phyloP scores from a whole-genome alignment of 1,140 invertebrate species.

The Campoletis sonorensis region DNA sequence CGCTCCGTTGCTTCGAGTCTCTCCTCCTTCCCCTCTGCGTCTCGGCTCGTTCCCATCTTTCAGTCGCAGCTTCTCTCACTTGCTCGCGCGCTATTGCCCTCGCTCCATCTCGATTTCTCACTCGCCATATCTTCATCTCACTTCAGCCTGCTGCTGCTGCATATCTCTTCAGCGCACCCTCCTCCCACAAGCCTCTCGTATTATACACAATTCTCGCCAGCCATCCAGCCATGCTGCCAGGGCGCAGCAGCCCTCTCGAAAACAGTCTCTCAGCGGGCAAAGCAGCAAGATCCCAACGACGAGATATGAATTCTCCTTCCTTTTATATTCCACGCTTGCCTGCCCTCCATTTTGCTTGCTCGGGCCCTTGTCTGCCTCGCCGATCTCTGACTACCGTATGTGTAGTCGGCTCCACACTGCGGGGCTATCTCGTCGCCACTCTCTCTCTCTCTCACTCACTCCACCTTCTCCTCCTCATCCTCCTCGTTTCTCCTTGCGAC shows the following conservation, averaged over 20 bases:
- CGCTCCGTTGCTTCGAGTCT: conserved; percentile 36
- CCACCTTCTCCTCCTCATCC: conserved; percentile 26
- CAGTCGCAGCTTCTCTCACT: not conserved
- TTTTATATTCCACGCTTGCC: conserved; percentile 76
- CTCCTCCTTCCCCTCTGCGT: conserved; percentile 56
- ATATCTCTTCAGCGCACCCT: not conserved
- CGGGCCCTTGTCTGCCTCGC: conserved; percentile 73
- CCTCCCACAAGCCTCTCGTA: conserved; percentile 4
- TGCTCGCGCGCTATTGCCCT: not conserved
- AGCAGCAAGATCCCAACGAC: conserved; percentile 74
- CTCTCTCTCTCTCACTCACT: conserved; percentile 40
- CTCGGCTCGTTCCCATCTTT: conserved; percentile 36
- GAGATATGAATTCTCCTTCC: conserved; percentile 74
- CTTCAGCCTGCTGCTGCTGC: conserved; percentile 6
- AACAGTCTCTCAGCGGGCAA: conserved; percentile 74
- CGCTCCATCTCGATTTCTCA: conserved; percentile 13
- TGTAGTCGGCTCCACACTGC: conserved; percentile 60
- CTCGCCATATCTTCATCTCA: conserved; percentile 34
- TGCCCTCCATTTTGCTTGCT: conserved; percentile 75
- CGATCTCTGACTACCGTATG: conserved; percentile 76
- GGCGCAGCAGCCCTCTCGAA: conserved; percentile 61
- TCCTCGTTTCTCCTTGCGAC: conserved; percentile 11
- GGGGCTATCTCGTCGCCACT: conserved; percentile 62
- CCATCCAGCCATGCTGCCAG: conserved; percentile 36
- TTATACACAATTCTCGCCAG: conserved; percentile 48